These are phyloP conservation scores for Prosopocoilus inquinatus DNA, from an alignment of 2,888 invertebrate species.

Conservation along the genomic window DNA sequence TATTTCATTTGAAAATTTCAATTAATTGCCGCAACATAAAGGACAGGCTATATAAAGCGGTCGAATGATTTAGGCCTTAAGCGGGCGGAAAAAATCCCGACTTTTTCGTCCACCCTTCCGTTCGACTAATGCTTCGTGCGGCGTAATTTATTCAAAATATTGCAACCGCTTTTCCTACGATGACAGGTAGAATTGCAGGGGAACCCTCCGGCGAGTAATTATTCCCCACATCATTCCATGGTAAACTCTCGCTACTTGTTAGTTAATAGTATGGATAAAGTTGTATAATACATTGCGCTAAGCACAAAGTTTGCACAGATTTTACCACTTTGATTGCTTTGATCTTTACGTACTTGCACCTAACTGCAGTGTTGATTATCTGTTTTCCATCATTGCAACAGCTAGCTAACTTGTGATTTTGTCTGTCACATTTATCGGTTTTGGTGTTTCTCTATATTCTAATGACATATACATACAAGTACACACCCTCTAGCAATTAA, in stretches of 20 bases:
- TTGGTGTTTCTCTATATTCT: too few species aligned
- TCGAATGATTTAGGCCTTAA: neutral
- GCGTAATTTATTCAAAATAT: conserved; percentile 9
- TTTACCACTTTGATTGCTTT: conserved; percentile 13
- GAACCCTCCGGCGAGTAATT: conserved; percentile 34
- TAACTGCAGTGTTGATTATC: conserved; percentile 11
- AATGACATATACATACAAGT: too few species aligned
- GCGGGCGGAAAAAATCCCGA: neutral
- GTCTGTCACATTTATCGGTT: too few species aligned
- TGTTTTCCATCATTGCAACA: neutral
- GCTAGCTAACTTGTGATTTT: too few species aligned
- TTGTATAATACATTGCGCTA: conserved; percentile 23
- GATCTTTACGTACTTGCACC: conserved; percentile 11
- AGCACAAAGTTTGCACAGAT: conserved; percentile 10
- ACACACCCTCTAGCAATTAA: too few species aligned
- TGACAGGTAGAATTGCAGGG: conserved; percentile 34
- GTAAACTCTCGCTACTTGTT: conserved; percentile 25
- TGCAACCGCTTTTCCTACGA: conserved; percentile 23
- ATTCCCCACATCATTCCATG: conserved; percentile 25
- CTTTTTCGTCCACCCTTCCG: too few species aligned
- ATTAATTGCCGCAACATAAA: neutral
- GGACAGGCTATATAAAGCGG: neutral
- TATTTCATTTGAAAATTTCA: neutral
- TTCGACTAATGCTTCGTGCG: neutral
- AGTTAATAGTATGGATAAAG: conserved; percentile 27